Evolutionary conservation across 1,140 invertebrate genomes (phyloP), one percentile per base, ranked within the genome.

Genomic region (Aphaenogaster rudis): DNA sequence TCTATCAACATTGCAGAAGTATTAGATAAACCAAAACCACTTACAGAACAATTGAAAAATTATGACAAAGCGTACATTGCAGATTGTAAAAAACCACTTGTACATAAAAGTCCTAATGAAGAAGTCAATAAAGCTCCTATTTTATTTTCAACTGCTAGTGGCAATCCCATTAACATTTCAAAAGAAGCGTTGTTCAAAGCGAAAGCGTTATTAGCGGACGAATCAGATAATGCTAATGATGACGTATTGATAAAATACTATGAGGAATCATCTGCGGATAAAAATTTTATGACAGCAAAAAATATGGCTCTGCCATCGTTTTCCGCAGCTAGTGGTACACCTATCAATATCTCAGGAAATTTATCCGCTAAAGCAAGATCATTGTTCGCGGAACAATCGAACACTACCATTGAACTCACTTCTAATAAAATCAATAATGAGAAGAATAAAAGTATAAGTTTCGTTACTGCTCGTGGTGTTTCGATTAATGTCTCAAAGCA

Each of bases 241-340:
- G n/a, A 80, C 2, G 13, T 7, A 28, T 42, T 52, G 21, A 52
- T 66, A 36, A 79, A 79, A 79, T 50, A 39, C 21, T n/a, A 15
- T 15, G 45, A 48, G 6, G 39, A 3, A 52, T 79, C 11, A 17
- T 57, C 9, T 3, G 9, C 13, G 0, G 28, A 71, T 69, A 57
- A 2, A 57, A 57, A 57, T n/a, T 42, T 9, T 28, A 13, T 2
- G 13, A 28, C 66, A 28, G 0, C n/a, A 71, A 81, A 45, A 13
- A 57, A 42, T 1, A 7, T 17, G 2, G 11, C n/a, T 6, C 7
- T 52, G 21, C 7, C 77, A 66, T 50, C 36, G 15, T 50, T 52
- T 72, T 61, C 52, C 15, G 94, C 94, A 57, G 94, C 93, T 39
- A 87, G 86, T 86, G 94, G 93, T 45, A 88, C 86, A 91, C 28